Base-by-base conservation (phyloP, 2,113 vertebrate genomes). In the Agelaius tricolor region DNA sequence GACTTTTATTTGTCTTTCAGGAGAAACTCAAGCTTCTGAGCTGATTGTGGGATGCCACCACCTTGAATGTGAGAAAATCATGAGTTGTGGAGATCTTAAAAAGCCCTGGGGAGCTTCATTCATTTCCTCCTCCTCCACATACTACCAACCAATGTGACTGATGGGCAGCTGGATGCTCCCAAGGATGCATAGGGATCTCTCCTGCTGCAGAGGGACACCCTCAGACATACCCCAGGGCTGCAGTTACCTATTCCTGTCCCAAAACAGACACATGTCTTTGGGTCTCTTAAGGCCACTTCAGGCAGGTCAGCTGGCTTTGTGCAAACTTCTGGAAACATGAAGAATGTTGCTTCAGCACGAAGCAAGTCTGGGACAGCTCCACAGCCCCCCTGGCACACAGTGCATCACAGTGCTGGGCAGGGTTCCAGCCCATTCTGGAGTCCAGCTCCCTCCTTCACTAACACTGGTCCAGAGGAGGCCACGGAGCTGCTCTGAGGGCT, bases 341-440 rank as follows among this genome's bases (percentile, higher is more conserved):
- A 12, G 24, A 43, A 17, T 10, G 21, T 30, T 59, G 44, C 18
- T 52, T n/a, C 41, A 61, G 67, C 30, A 15, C 2, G 46, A 71
- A 65, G 22, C 55, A 24, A 54, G 15, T 31, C 16, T 44, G 31
- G 28, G 35, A 10, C 30, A 20, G 35, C 19, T 35, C 41, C 44
- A 30, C 1, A 2, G 31, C 39, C 54, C 44, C 62, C 35, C 12
- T 0, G 0, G 14, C 0, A 0, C 30, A 58, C n/a, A n/a, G n/a
- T n/a, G 59, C 46, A 11, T 20, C 49, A 73, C 9, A 0, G 35
- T 52, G 28, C 59, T 3, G 28, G 68, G 26, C 47, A 21, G 26
- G 31, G 24, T 11, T 31, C 49, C 31, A 30, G 61, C 35, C 46
- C 54, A 18, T 10, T 3, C 6, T 2, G 2, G 15, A 47, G 19